Evolutionary conservation across 2,113 vertebrate species (phyloP).

Genomic region (Megalops atlanticus): DNA sequence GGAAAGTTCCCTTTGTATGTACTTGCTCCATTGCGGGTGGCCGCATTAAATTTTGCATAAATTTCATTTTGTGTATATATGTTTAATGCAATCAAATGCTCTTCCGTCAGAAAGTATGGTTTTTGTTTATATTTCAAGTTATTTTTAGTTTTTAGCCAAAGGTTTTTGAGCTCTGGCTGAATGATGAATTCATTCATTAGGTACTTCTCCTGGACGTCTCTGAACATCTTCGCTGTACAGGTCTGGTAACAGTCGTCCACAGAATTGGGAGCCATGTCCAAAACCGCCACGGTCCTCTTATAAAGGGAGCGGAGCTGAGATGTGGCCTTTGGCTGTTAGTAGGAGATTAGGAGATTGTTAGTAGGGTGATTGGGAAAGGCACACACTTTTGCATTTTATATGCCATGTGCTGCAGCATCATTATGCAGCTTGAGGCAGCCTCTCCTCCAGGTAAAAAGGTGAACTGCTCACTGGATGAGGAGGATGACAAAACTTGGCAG

Average conservation of each 20-base stretch:
- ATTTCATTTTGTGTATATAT: not conserved
- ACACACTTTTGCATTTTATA: too few species aligned
- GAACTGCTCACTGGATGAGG: too few species aligned
- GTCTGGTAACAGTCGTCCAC: not conserved
- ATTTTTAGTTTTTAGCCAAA: not conserved
- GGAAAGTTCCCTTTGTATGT: not conserved
- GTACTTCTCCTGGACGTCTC: not conserved
- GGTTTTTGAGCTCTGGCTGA: not conserved
- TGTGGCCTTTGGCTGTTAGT: too few species aligned
- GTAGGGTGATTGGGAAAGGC: too few species aligned
- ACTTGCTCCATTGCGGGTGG: not conserved
- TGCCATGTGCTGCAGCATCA: too few species aligned
- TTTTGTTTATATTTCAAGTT: not conserved
- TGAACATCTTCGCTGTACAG: not conserved
- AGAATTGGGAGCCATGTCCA: constrained; percentile 2
- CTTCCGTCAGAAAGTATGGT: not conserved
- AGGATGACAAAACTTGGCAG: too few species aligned
- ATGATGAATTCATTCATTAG: not conserved
- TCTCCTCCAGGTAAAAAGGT: too few species aligned
- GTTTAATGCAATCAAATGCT: not conserved
- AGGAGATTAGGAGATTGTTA: too few species aligned
- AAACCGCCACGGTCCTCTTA: not conserved
- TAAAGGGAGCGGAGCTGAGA: too few species aligned
- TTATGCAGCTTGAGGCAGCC: too few species aligned
- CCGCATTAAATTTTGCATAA: not conserved